Evolutionary conservation across 2,888 invertebrate genomes (phyloP).

Genomic region (Dinocampus coccinellae): DNA sequence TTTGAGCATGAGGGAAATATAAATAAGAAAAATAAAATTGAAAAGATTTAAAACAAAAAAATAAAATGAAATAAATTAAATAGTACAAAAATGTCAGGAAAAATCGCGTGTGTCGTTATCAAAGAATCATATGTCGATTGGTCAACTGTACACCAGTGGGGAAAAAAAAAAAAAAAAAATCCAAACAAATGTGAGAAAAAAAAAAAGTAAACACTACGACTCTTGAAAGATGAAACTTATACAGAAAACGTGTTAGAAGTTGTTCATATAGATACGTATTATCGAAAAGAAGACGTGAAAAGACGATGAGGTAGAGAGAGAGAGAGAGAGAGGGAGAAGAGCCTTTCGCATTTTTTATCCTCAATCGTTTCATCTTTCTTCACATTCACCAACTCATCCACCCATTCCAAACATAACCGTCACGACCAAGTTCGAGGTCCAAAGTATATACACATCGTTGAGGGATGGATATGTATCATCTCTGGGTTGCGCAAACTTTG

Average conservation of each 20-base stretch:
- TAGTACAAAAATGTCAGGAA: background rate
- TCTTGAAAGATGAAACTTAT: conserved; percentile 20
- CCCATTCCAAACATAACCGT: conserved; percentile 11
- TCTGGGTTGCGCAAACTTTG: conserved; percentile 53
- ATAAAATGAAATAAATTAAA: too few species aligned
- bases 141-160: background rate
- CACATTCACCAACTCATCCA: background rate
- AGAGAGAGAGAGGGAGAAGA: too few species aligned
- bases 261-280: background rate
- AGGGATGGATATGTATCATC: conserved; percentile 53
- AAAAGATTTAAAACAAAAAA: too few species aligned
- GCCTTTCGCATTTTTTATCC: background rate
- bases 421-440: conserved; percentile 8
- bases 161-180: background rate
- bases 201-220: background rate
- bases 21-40: too few species aligned
- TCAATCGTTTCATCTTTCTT: background rate
- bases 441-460: background rate
- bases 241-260: conserved; percentile 11
- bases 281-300: background rate
- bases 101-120: background rate
- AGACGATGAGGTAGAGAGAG: too few species aligned
- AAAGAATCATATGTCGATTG: background rate
- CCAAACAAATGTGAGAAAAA: conserved; percentile 1
- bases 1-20: too few species aligned